Conservation (phyloP, 2,888 invertebrate species). For the Trachelus troglodyta region DNA sequence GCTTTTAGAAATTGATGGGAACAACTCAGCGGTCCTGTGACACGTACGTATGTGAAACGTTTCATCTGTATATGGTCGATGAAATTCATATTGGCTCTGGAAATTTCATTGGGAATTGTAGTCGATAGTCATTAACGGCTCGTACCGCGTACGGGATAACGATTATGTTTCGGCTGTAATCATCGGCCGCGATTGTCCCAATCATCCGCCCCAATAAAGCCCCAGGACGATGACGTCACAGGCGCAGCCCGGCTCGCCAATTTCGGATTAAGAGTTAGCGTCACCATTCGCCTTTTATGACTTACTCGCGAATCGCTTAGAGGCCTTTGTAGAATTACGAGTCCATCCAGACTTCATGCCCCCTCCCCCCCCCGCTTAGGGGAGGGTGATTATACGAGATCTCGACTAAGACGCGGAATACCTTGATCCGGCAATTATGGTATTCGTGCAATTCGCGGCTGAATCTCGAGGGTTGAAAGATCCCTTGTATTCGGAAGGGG, state of each 20-base stretch:
- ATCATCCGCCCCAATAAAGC: slow-evolving; percentile 62
- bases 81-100: background rate
- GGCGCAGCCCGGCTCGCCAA: background rate
- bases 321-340: background rate
- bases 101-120: slow-evolving; percentile 44
- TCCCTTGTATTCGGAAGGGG: slow-evolving; percentile 24
- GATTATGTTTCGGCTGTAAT: slow-evolving; percentile 66
- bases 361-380: too few species aligned
- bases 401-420: slow-evolving; percentile 7
- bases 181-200: slow-evolving; percentile 62
- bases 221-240: slow-evolving; percentile 30
- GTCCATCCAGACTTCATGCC: background rate
- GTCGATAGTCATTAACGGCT: slow-evolving; percentile 62
- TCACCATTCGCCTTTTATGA: slow-evolving; percentile 28
- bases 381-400: slow-evolving; percentile 4
- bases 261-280: background rate
- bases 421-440: slow-evolving; percentile 39
- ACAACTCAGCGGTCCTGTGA: background rate
- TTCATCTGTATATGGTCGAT: background rate
- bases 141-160: slow-evolving; percentile 52
- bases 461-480: slow-evolving; percentile 29
- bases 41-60: background rate
- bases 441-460: slow-evolving; percentile 50
- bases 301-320: background rate
- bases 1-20: background rate